phyloP scores from a whole-genome alignment of 2,113 vertebrate genomes.

The Sitta europaea region DNA sequence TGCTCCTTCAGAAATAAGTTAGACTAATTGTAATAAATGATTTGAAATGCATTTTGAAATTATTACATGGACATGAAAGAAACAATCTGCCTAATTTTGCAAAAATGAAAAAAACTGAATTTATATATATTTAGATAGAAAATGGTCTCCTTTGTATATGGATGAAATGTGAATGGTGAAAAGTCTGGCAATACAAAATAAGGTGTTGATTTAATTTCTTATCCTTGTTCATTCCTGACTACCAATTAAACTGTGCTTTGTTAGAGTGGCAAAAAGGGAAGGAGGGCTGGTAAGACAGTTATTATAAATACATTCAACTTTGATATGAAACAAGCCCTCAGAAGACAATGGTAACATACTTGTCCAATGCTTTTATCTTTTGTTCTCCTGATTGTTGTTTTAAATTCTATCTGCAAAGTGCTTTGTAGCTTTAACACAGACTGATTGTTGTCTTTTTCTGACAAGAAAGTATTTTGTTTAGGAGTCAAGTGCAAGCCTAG shows the following conservation, averaged over 20 bases:
- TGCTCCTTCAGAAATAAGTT: neutral
- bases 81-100: neutral
- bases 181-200: neutral
- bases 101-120: neutral
- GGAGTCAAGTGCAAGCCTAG: neutral
- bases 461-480: neutral
- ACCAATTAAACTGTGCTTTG: neutral
- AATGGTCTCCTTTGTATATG: neutral
- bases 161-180: neutral
- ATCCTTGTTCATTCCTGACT: neutral
- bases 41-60: neutral
- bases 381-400: neutral
- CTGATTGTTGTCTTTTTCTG: neutral
- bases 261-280: neutral
- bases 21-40: neutral
- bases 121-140: neutral
- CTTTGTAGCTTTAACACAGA: neutral
- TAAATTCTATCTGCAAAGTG: neutral
- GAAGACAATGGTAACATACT: neutral
- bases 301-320: neutral
- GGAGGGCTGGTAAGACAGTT: neutral
- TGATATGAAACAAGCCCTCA: neutral
- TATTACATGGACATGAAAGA: neutral
- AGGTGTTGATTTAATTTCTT: neutral
- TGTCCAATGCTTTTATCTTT: neutral